Base-by-base conservation (phyloP, 2,888 invertebrate species). In the Idaea aversata region DNA sequence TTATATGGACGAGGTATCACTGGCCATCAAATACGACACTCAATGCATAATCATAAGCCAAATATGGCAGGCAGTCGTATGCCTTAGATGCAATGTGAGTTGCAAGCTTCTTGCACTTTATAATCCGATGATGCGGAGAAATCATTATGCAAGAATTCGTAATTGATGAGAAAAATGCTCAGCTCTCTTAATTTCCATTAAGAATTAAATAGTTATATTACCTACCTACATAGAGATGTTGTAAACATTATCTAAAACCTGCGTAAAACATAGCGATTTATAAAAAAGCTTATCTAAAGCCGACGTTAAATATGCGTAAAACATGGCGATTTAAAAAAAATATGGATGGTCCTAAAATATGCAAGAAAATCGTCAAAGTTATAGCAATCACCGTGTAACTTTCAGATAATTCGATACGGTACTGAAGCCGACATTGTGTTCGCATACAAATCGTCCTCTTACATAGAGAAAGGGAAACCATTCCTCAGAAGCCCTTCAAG, bases 401-500 rank as follows among this genome's bases (percentile, higher is more conserved):
- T 73, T 70, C 65, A 69, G 69, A 76, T 77, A 78, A 82, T 80
- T 78, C 79, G 78, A 80, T 84, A 77, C 77, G 36, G 25, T 77
- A 74, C 70, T 74, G 73, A 78, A 83, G 79, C 75, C 72, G 68
- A 74, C 76, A 75, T 79, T 78, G 79, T 80, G 77, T 77, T 70
- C 72, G 77, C 74, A 76, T 77, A 79, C 78, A 83, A 81, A 82
- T 79, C 75, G 72, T 68, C 67, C 71, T 72, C 75, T 77, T 77
- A 81, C 70, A 79, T 84, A 83, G 79, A 73, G 73, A 78, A 61
- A 69, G 75, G 72, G 75, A 76, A 78, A 72, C 79, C 81, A 77
- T 83, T 77, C 76, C 77, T 79, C 71, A 72, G 87, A 88, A 88
- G 77, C 86, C 88, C 79, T 75, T 79, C 75, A 84, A 84, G 73